These are phyloP conservation scores for Syngnathus typhle DNA, from an alignment of 2,113 vertebrate species.

Conservation along the genomic window DNA sequence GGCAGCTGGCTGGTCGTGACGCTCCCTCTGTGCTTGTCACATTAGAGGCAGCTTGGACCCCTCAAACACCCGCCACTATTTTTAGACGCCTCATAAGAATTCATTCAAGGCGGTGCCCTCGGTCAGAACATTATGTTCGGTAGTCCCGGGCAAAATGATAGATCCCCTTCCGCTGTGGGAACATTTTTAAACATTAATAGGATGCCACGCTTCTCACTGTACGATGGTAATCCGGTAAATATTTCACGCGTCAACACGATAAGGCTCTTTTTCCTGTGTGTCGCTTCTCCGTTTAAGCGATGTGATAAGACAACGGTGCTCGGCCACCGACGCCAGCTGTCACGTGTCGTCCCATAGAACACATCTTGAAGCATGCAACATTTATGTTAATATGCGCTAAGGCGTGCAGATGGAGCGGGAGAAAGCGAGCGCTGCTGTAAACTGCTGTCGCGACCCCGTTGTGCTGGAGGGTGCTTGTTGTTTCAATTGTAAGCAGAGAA, in stretches of 20 bases:
- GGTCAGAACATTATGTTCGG: constrained; percentile 7
- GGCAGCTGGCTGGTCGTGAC: constrained; percentile 14
- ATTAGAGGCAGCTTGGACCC: constrained; percentile 8
- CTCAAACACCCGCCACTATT: constrained; percentile 12
- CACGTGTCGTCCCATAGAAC: background rate
- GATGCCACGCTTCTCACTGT: background rate
- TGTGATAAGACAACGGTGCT: background rate
- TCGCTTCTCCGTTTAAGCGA: background rate
- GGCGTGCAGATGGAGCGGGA: background rate
- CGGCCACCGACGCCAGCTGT: background rate
- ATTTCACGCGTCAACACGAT: constrained; percentile 8
- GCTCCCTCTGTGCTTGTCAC: constrained; percentile 15
- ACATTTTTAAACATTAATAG: constrained; percentile 9
- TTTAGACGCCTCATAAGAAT: constrained; percentile 15
- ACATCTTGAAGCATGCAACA: constrained; percentile 5
- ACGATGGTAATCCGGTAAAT: constrained; percentile 5
- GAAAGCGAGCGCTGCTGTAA: too few relatives aligned
- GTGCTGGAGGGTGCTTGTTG: background rate
- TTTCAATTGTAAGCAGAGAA: background rate
- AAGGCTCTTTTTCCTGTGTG: constrained; percentile 2
- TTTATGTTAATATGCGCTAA: background rate
- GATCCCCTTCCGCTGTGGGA: background rate
- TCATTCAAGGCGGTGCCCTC: constrained; percentile 2
- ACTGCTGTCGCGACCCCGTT: background rate
- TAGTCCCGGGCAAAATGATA: background rate